These are phyloP conservation scores for Astreopora myriophthalma DNA, from an alignment of 64 coral and sea anemone genomes.

Conservation along the genomic window DNA sequence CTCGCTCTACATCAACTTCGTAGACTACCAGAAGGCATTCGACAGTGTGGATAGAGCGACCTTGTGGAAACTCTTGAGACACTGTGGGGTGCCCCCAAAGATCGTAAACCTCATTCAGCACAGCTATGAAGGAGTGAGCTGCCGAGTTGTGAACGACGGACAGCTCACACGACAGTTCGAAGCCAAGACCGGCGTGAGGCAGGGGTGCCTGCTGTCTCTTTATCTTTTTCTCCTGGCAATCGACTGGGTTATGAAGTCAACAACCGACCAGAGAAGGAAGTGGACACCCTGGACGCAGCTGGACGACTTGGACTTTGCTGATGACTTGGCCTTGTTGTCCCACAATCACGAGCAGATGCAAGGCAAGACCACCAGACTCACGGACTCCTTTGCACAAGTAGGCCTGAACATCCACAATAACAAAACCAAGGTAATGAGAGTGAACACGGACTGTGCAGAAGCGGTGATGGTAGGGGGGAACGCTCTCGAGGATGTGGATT, in stretches of 20 bases:
- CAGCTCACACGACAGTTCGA: neutral
- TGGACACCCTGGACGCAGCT: neutral
- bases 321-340: neutral
- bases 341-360: conserved; percentile 8
- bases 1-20: neutral
- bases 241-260: neutral
- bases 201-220: neutral
- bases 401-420: neutral
- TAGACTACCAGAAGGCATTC: conserved; percentile 7
- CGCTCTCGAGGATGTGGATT: neutral
- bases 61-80: neutral
- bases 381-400: neutral
- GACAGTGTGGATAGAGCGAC: neutral
- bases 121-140: neutral
- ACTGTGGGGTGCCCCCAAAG: neutral
- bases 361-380: neutral
- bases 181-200: neutral
- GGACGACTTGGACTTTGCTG: neutral
- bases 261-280: neutral
- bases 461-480: neutral
- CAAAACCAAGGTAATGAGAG: neutral
- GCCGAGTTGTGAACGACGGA: neutral
- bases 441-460: neutral
- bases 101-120: neutral
- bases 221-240: neutral